Evolutionary conservation across 23 tunicate species (phyloP), one percentile per base, ranked within the genome.

Genomic region (Clavelina lepadiformis): DNA sequence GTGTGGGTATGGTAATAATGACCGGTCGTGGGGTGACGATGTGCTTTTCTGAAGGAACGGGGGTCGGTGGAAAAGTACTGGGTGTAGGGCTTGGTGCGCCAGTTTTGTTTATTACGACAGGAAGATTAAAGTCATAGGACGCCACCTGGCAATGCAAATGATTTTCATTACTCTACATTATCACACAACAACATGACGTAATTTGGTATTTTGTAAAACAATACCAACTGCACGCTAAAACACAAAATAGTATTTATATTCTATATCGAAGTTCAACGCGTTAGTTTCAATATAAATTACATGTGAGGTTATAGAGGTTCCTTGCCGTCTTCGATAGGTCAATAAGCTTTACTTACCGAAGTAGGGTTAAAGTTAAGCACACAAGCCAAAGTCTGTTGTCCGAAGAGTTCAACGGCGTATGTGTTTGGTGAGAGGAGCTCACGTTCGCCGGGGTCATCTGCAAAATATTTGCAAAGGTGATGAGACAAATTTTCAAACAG

Each of bases 51-150:
- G 97, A 89, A 18, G 97, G 75, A 2, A 65, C 83, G 31, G 96
- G 96, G 50, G 97, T 89, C 5, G 85, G 85, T 1, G 88, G 89
- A 44, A 76, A 76, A 33, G 83, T 75, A 50, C 89, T 81, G 38
- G 97, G 89, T 1, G 88, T 46, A 26, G 97, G 97, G 28, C 80
- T 75, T n/a, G 97, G 89, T 46, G 87, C 97, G 0, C 79, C 80
- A 5, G 83, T 75, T 70, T 89, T 81, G 79, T 89, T 89, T 57
- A 89, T 61, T n/a, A 71, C 38, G n/a, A 89, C 89, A 6, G 97
- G 97, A 21, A 89, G 79, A 35, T 38, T 69, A 65, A 89, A 89
- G 59, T 89, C 97, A 63, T 89, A 89, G 3, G 83, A 72, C 5
- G 97, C 97, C 52, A 87, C 74, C 96, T 87, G 66, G 5, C 3